Conservation (phyloP, 1,140 invertebrate genomes). For the Saccostrea glomerata region DNA sequence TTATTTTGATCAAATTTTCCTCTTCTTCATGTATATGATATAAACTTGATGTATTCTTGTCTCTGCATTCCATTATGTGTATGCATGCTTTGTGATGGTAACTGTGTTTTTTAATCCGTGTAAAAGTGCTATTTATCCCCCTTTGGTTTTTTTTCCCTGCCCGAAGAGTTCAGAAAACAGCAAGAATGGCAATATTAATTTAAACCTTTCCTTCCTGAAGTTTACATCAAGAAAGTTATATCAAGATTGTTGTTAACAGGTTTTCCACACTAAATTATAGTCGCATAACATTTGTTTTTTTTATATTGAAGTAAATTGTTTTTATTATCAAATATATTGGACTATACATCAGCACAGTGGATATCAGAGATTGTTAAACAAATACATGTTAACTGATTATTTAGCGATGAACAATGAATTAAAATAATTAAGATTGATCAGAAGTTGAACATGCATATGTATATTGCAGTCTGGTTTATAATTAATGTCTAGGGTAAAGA, state of each 20-base stretch:
- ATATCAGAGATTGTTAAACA: not conserved
- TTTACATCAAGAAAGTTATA: no score
- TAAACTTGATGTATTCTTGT: not conserved
- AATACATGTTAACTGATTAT: not conserved
- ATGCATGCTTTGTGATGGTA: not conserved
- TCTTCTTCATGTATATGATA: not conserved
- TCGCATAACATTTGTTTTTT: no score
- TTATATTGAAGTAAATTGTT: no score
- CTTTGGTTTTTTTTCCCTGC: not conserved
- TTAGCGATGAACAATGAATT: not conserved
- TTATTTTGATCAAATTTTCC: not conserved
- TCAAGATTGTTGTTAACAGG: no score
- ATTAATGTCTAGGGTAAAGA: not conserved
- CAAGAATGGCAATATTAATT: no score
- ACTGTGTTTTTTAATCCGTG: not conserved
- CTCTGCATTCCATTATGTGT: conserved; percentile 31
- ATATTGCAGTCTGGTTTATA: not conserved
- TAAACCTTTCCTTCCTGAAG: no score
- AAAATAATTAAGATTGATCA: not conserved
- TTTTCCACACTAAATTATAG: no score
- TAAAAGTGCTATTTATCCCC: not conserved
- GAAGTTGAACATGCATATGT: no score
- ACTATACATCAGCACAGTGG: no score
- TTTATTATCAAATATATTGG: no score
- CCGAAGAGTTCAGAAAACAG: not conserved